Percentiles rank a stretch among this genome's conserved stretches.
Evolutionary conservation across 2,797 vertebrate species (phyloP).

Genomic region (Anabas testudineus): DNA sequence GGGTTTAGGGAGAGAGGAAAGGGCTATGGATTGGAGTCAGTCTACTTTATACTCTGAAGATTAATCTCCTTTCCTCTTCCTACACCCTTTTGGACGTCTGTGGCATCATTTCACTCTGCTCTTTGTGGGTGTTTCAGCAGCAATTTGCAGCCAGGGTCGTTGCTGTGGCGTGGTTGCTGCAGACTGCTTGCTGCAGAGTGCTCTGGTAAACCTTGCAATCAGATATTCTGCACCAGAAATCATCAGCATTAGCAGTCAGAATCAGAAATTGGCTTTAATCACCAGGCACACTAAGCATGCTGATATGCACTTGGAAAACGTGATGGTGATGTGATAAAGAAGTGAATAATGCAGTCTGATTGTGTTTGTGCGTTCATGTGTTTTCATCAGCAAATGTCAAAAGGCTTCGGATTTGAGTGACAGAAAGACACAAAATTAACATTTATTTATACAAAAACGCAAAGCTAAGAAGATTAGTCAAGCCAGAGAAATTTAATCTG

Average conservation of each 20-base stretch:
- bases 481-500: background rate
- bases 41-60: slow-evolving; percentile 73
- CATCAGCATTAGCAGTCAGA: slow-evolving; percentile 30
- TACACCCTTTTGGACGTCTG: slow-evolving; percentile 62
- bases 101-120: slow-evolving; percentile 55
- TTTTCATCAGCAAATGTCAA: slow-evolving; percentile 10
- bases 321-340: slow-evolving; percentile 26
- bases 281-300: slow-evolving; percentile 15
- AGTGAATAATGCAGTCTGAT: slow-evolving; percentile 37
- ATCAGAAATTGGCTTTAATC: slow-evolving; percentile 37
- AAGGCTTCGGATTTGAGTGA: slow-evolving; percentile 10
- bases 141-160: slow-evolving; percentile 48
- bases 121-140: slow-evolving; percentile 61
- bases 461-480: background rate
- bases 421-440: background rate
- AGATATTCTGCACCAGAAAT: slow-evolving; percentile 44
- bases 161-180: background rate
- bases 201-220: slow-evolving; percentile 31
- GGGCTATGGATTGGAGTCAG: slow-evolving; percentile 73
- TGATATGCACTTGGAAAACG: slow-evolving; percentile 5
- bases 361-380: slow-evolving; percentile 27
- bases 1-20: slow-evolving; percentile 71
- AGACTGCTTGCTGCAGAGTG: slow-evolving; percentile 1
- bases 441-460: slow-evolving; percentile 1
- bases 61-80: slow-evolving; percentile 70